A percentile compares a stretch with the other conserved stretches of the same genome.
phyloP scores from a whole-genome alignment of 2,888 invertebrate genomes.

The Leptothorax acervorum region DNA sequence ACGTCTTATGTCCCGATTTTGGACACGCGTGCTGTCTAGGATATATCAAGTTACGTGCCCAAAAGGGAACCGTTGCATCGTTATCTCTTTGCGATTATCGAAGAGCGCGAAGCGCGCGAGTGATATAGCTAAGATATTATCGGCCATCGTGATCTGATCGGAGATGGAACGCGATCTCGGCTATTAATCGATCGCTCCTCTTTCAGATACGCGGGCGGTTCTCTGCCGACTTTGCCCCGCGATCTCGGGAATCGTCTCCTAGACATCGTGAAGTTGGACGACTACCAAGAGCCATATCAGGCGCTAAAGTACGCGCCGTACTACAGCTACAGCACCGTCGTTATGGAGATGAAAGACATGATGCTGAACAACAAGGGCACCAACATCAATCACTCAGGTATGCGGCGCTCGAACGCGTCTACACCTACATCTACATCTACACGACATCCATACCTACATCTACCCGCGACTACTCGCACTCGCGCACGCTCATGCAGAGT shows the following conservation, averaged over 20 bases:
- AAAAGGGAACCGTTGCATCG: background rate
- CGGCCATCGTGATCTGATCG: background rate
- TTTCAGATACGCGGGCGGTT: constrained; percentile 83
- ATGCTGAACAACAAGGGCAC: constrained; percentile 86
- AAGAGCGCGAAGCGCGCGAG: background rate
- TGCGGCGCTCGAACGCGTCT: constrained; percentile 58
- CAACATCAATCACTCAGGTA: constrained; percentile 84
- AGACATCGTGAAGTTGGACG: constrained; percentile 89
- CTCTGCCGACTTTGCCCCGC: constrained; percentile 82
- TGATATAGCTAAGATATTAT: background rate
- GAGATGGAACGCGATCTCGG: background rate
- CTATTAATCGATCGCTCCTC: constrained; percentile 23
- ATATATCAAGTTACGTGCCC: background rate
- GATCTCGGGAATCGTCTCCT: constrained; percentile 87
- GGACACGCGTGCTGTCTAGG: too few relatives aligned
- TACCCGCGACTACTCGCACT: constrained; percentile 39
- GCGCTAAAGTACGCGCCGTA: constrained; percentile 91
- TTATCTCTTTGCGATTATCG: background rate
- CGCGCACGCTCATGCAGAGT: constrained; percentile 6
- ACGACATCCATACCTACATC: constrained; percentile 12
- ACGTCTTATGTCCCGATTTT: too few relatives aligned
- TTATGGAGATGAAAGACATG: constrained; percentile 92
- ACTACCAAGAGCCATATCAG: constrained; percentile 93
- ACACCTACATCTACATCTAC: constrained; percentile 15
- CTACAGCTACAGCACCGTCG: constrained; percentile 91